phyloP scores from a whole-genome alignment of 2,797 vertebrate genomes.

The Oceanodroma leucorhoa region DNA sequence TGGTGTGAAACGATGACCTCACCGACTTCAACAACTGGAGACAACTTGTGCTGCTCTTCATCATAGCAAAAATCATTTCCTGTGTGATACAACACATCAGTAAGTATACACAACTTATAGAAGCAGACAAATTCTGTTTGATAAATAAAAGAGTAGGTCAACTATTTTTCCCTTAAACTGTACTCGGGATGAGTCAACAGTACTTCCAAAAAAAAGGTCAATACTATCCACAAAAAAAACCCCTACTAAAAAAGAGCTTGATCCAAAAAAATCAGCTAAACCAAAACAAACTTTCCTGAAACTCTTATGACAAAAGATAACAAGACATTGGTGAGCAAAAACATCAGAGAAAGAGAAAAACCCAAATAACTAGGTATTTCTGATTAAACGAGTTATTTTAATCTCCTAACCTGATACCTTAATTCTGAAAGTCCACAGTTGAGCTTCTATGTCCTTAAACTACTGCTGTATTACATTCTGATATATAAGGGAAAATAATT shows the following conservation, averaged over 20 bases:
- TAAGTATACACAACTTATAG: neutral
- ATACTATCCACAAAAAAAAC: neutral
- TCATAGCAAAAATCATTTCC: slow-evolving; percentile 9
- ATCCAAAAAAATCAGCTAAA: neutral
- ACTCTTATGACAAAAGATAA: neutral
- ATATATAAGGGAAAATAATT: neutral
- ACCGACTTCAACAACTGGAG: neutral
- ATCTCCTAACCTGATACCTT: neutral
- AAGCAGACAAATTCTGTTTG: slow-evolving; percentile 14
- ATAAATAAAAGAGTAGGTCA: slow-evolving; percentile 25
- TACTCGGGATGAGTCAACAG: neutral
- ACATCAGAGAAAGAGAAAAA: neutral
- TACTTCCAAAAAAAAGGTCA: neutral
- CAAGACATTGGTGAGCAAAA: neutral
- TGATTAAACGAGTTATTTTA: neutral
- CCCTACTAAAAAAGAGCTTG: neutral
- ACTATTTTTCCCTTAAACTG: neutral
- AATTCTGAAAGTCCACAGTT: neutral
- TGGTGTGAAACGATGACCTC: slow-evolving; percentile 29
- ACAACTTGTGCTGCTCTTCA: neutral
- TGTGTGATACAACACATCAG: neutral
- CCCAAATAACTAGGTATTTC: neutral
- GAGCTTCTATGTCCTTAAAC: neutral
- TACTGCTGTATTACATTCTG: neutral
- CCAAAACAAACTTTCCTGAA: neutral